A percentile compares a stretch with the other conserved stretches of the same genome.
These are phyloP conservation scores for Uromys caudimaculatus DNA, from an alignment of 2,797 vertebrate genomes.

Conservation along the genomic window DNA sequence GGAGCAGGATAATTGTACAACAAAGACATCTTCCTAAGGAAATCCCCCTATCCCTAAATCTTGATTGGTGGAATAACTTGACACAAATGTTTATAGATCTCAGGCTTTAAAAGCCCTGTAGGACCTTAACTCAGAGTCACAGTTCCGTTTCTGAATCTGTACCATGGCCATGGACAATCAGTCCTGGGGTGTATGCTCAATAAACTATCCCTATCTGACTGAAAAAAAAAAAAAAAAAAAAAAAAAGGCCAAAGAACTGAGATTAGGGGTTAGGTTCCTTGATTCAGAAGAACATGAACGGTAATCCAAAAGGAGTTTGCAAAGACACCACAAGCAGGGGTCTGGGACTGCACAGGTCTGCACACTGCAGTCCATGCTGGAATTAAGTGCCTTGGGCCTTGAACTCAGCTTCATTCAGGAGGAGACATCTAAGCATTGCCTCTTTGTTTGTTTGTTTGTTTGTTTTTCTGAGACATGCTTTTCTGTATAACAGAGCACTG, in stretches of 20 bases:
- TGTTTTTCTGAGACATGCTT: neutral
- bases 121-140: no score
- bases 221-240: no score
- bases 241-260: no score
- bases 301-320: neutral
- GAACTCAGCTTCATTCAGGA: neutral
- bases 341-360: neutral
- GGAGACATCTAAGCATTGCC: neutral
- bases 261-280: neutral
- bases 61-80: no score
- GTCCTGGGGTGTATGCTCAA: no score
- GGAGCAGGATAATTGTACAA: no score
- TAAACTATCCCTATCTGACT: no score
- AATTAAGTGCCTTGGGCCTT: neutral
- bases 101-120: no score
- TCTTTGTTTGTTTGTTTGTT: neutral
- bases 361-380: fast-evolving
- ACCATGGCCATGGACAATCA: no score
- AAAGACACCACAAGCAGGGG: neutral
- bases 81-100: no score
- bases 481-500: neutral
- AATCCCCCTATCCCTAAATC: no score
- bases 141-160: neutral
- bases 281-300: neutral
- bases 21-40: no score